Evolutionary conservation across 2,888 invertebrate genomes (phyloP), one percentile per base, ranked within the genome.

Genomic region (Copidosoma aretas): DNA sequence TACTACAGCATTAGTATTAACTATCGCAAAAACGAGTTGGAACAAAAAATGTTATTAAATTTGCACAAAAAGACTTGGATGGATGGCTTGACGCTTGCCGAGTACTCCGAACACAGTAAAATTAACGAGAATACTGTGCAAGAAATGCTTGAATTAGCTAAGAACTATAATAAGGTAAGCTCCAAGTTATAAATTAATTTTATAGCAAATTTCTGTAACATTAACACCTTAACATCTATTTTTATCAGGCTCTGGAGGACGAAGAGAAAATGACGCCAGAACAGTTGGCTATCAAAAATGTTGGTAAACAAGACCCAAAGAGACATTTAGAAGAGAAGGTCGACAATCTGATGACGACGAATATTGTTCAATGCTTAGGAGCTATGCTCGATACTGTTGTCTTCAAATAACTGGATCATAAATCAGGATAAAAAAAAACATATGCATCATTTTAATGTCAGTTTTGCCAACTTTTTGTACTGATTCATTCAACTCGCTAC

Each of bases 251-350:
- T 10, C 86, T 99, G 71, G 98, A 99, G 85, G 99, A 99, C 78
- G 99, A 99, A 84, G 98, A 99, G 81, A 98, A 97, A 84, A 98
- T 99, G 98, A 98, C 98, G 4, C 95, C 97, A 1, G 98, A 98
- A 85, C 98, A 99, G 84, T 86, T 99, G 85, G 99, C 98, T 22
- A 98, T 99, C 80, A 99, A 99, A 85, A 99, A 99, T 86, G 98
- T 99, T 71, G 99, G 99, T 64, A 99, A 95, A 85, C 94, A 97
- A 85, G 99, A 99, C 84, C 99, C 99, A 24, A 99, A 99, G 86
- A 90, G 99, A 76, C 99, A 99, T 90, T 88, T 99, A 84, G 98
- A 98, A 85, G 99, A 99, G 84, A 97, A 98, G 86, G 98, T 98
- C 22, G 97, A 97, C 84, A 91, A 93, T 71, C 87, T 98, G 64